These are phyloP conservation scores for Hirtodrosophila alboralis DNA, from an alignment of 2,888 invertebrate species.

Conservation along the genomic window DNA sequence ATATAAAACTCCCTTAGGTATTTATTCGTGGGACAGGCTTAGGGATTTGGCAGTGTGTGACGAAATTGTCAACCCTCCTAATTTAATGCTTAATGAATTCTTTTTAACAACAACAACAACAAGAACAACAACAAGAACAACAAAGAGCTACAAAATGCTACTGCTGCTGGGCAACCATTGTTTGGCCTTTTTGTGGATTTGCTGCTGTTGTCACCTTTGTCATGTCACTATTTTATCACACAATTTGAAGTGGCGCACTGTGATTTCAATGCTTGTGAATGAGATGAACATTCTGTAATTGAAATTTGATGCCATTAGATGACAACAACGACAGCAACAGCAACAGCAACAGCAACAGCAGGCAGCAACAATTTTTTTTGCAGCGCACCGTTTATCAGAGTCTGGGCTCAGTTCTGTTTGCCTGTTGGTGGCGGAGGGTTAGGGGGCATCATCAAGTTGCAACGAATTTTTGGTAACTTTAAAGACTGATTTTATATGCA, in stretches of 20 bases:
- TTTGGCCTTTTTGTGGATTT: conserved; percentile 77
- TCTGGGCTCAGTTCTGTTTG: conserved; percentile 23
- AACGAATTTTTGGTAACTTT: conserved; percentile 55
- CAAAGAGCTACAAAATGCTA: conserved; percentile 17
- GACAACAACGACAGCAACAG: conserved; percentile 52
- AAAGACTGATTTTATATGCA: conserved; percentile 51
- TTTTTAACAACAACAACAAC: conserved; percentile 52
- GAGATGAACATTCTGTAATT: conserved; percentile 79
- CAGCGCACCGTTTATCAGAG: conserved; percentile 39
- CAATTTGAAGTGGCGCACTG: conserved; percentile 53
- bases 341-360: conserved; percentile 25
- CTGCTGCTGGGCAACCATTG: conserved; percentile 57
- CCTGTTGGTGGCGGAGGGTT: conserved; percentile 26
- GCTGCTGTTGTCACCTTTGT: conserved; percentile 71
- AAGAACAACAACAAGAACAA: conserved; percentile 37
- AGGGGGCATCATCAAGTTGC: conserved; percentile 56
- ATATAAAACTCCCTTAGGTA: conserved; percentile 28
- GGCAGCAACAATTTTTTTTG: conserved; percentile 41
- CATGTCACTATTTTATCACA: conserved; percentile 73
- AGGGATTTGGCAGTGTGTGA: conserved; percentile 63
- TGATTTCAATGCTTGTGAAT: conserved; percentile 48
- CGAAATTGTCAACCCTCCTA: conserved; percentile 77
- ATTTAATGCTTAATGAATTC: conserved; percentile 72
- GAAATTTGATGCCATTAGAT: conserved; percentile 81
- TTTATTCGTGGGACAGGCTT: conserved; percentile 30